Evolutionary conservation across 2,797 vertebrate species (phyloP).

Genomic region (Mionectes olivaceus): DNA sequence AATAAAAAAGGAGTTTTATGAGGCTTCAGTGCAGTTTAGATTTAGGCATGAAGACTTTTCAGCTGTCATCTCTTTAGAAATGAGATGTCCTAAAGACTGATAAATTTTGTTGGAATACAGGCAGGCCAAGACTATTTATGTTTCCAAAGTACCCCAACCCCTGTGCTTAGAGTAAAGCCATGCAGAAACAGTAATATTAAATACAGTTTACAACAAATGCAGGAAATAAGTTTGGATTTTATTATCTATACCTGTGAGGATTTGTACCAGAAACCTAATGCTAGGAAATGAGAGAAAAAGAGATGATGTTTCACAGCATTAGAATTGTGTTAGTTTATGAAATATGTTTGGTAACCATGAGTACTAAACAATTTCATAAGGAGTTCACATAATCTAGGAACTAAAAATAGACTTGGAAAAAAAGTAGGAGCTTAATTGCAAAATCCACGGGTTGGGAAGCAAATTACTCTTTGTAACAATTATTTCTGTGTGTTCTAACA

Average conservation of each 20-base stretch:
- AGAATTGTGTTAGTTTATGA: background rate
- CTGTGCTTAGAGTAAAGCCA: background rate
- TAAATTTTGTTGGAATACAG: background rate
- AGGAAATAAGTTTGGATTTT: background rate
- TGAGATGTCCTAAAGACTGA: background rate
- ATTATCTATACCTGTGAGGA: background rate
- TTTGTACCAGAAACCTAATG: background rate
- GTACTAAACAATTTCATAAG: conserved; percentile 50
- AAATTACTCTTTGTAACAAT: background rate
- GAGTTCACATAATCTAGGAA: conserved; percentile 23
- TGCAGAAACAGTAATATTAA: background rate
- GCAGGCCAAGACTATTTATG: background rate
- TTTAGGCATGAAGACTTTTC: background rate
- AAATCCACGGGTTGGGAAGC: background rate
- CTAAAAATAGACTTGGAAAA: conserved; percentile 45
- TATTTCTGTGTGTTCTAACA: background rate
- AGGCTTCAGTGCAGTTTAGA: background rate
- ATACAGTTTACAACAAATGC: background rate
- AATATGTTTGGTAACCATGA: conserved; percentile 58
- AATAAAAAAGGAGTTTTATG: background rate
- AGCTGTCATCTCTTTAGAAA: background rate
- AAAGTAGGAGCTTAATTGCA: conserved; percentile 16
- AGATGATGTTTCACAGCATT: background rate
- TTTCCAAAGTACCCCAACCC: background rate
- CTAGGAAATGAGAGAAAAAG: conserved; percentile 1